phyloP scores from a whole-genome alignment of 2,888 invertebrate genomes.

The Euplagia quadripunctaria region DNA sequence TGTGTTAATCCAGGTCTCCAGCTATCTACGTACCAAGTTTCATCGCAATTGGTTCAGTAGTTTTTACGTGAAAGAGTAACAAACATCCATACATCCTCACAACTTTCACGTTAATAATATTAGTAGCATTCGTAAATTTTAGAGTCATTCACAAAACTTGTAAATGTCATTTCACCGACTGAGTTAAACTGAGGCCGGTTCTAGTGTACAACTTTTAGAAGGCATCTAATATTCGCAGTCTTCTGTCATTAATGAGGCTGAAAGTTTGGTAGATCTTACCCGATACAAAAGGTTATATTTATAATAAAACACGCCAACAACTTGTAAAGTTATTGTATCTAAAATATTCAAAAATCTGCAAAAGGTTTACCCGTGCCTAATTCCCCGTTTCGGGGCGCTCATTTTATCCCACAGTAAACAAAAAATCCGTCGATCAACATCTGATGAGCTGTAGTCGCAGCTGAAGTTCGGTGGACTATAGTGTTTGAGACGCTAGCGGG shows the following conservation, averaged over 20 bases:
- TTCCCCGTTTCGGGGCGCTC: constrained; percentile 50
- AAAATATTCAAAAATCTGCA: constrained; percentile 45
- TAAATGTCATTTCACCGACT: background rate
- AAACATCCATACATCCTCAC: too few species aligned
- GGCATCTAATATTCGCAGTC: background rate
- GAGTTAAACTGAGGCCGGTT: background rate
- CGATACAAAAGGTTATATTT: constrained; percentile 11
- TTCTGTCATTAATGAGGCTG: background rate
- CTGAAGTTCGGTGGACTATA: constrained; percentile 79
- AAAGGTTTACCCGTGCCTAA: constrained; percentile 52
- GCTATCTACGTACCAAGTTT: too few species aligned
- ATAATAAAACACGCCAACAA: constrained; percentile 13
- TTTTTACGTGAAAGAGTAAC: too few species aligned
- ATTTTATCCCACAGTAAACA: constrained; percentile 64
- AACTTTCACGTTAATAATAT: too few species aligned
- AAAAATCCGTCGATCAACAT: constrained; percentile 81
- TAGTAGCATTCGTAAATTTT: background rate
- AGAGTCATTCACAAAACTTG: background rate
- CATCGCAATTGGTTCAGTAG: too few species aligned
- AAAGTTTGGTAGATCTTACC: background rate
- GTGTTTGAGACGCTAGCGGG: constrained; percentile 39
- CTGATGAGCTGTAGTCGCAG: constrained; percentile 73
- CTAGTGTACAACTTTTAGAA: background rate
- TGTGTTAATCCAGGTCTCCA: too few species aligned
- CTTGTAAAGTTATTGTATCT: constrained; percentile 32